Evolutionary conservation across 2,113 vertebrate genomes (phyloP).

Genomic region (Plecturocebus donacophilus): DNA sequence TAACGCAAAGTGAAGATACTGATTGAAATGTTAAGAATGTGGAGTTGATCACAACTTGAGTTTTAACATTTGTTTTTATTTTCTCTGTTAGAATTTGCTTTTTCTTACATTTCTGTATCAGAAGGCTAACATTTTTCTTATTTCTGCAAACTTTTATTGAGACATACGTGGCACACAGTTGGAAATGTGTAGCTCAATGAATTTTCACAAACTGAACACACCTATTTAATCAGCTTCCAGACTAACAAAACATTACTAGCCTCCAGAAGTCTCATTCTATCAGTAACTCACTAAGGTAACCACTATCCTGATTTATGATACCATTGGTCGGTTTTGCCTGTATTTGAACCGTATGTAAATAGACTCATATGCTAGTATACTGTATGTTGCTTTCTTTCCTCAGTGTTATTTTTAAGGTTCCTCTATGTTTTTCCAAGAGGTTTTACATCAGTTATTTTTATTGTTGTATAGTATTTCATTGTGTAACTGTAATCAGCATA

Average conservation of each 20-base stretch:
- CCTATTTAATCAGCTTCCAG: neutral
- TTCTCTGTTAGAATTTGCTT: neutral
- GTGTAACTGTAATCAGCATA: neutral
- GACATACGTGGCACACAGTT: neutral
- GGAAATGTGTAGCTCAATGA: neutral
- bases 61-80: conserved; percentile 12
- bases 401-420: neutral
- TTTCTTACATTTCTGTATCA: neutral
- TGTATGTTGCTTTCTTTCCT: neutral
- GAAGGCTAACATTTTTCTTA: neutral
- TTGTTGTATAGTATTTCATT: neutral
- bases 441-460: neutral
- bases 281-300: neutral
- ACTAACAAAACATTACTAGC: neutral
- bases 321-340: too few relatives aligned
- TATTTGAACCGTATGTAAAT: too few relatives aligned
- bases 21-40: neutral
- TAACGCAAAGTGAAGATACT: neutral
- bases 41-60: neutral
- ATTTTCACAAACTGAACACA: neutral
- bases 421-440: neutral
- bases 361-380: neutral
- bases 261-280: neutral
- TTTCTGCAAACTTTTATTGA: neutral
- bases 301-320: too few relatives aligned